A percentile compares a stretch with the other conserved stretches of the same genome.
These are phyloP conservation scores for Apistogramma diplotaenia DNA, from an alignment of 2,113 vertebrate genomes.

Conservation along the genomic window DNA sequence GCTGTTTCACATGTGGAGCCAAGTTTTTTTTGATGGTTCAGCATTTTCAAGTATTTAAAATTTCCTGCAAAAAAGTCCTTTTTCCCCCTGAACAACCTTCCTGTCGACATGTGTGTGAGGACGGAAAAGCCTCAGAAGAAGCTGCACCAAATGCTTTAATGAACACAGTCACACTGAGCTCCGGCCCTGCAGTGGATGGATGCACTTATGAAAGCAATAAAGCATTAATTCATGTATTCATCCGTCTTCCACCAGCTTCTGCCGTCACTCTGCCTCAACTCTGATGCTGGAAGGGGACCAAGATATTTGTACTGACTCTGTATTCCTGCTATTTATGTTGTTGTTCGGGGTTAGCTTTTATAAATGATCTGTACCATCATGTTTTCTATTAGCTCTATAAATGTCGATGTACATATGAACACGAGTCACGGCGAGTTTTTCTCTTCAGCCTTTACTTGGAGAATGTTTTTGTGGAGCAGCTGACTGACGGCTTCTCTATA, in stretches of 20 bases:
- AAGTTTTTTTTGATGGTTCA: too few relatives aligned
- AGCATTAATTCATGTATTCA: background rate
- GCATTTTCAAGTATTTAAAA: too few relatives aligned
- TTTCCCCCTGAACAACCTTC: too few relatives aligned
- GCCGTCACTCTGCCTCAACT: background rate
- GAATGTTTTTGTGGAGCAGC: too few relatives aligned
- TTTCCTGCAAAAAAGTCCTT: too few relatives aligned
- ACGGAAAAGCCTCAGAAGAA: background rate
- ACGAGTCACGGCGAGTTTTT: background rate
- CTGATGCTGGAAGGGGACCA: conserved; percentile 61
- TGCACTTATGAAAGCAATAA: background rate
- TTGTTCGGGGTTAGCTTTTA: conserved; percentile 55
- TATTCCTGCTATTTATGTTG: conserved; percentile 71
- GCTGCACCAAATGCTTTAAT: background rate
- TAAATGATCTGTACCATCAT: conserved; percentile 68
- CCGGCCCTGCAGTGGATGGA: background rate
- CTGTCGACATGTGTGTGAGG: background rate
- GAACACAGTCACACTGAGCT: background rate
- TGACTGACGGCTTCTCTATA: too few relatives aligned
- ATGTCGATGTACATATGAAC: conserved; percentile 65
- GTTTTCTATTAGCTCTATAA: conserved; percentile 77
- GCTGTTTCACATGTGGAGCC: background rate
- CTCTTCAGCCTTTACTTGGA: background rate
- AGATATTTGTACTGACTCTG: conserved; percentile 70
- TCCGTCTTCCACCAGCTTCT: background rate